Percentiles rank a stretch among this genome's conserved stretches.
These are phyloP conservation scores for Microplitis manilae DNA, from an alignment of 2,888 invertebrate genomes.

Conservation along the genomic window DNA sequence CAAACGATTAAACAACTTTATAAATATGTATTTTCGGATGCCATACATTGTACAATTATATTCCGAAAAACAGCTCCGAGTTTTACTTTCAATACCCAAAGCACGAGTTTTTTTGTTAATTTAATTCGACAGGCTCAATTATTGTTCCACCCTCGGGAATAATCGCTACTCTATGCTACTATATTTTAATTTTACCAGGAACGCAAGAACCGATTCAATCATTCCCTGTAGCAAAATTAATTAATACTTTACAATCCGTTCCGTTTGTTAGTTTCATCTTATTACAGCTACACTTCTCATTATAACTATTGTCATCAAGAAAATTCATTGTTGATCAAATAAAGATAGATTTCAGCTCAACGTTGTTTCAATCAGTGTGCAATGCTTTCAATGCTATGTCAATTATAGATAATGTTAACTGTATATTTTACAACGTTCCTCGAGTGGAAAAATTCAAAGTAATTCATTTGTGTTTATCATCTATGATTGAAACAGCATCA, in stretches of 20 bases:
- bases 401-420: not conserved
- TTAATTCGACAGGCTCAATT: conserved; percentile 39
- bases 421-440: not conserved
- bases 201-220: conserved; percentile 13
- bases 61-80: conserved; percentile 27
- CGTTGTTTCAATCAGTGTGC: not conserved
- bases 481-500: conserved; percentile 14
- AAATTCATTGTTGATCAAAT: conserved; percentile 20
- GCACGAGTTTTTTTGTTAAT: conserved; percentile 33
- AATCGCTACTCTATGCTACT: conserved; percentile 26
- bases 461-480: conserved; percentile 29
- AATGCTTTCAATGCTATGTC: not conserved
- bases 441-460: not conserved
- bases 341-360: conserved; percentile 25
- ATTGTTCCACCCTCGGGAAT: conserved; percentile 1
- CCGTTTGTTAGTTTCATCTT: conserved; percentile 21
- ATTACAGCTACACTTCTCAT: not conserved
- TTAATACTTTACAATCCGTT: conserved; percentile 20
- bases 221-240: conserved; percentile 26
- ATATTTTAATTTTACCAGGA: conserved; percentile 32
- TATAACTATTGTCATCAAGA: not conserved
- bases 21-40: not conserved
- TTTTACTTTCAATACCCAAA: not conserved
- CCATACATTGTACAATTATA: not conserved
- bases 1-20: not conserved